Evolutionary conservation across 23 tunicate genomes (phyloP).

Genomic region (Diplosoma virens): DNA sequence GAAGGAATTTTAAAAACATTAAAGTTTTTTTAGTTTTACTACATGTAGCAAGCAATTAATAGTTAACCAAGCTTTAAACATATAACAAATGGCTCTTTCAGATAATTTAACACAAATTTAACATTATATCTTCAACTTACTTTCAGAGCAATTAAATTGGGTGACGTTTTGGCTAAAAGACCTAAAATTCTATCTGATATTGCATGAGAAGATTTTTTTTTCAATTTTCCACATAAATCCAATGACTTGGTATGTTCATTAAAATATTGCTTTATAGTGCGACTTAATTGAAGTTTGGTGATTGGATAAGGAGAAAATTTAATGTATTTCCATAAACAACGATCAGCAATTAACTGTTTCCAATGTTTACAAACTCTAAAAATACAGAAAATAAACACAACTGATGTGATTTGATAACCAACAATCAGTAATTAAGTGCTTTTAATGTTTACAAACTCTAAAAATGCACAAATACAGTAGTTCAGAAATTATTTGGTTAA

Average conservation of each 20-base stretch:
- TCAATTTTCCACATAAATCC: slow-evolving; percentile 67
- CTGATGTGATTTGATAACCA: too few relatives aligned
- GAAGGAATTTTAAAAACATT: neutral
- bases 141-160: slow-evolving; percentile 53
- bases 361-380: slow-evolving; percentile 77
- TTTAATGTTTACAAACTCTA: too few relatives aligned
- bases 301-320: slow-evolving; percentile 53
- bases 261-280: slow-evolving; percentile 57
- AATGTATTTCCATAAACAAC: slow-evolving; percentile 71
- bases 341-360: slow-evolving; percentile 45
- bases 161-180: slow-evolving; percentile 28
- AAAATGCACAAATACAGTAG: too few relatives aligned
- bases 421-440: too few relatives aligned
- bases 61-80: too few relatives aligned
- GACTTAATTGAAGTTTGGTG: slow-evolving; percentile 30
- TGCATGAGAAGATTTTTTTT: slow-evolving; percentile 4
- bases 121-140: neutral
- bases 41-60: too few relatives aligned
- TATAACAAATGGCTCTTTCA: too few relatives aligned
- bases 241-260: slow-evolving; percentile 45
- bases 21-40: neutral
- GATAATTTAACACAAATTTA: too few relatives aligned
- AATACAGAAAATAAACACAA: too few relatives aligned
- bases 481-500: too few relatives aligned
- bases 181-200: slow-evolving; percentile 44